These are phyloP conservation scores for Stenodera caucasica DNA, from an alignment of 2,888 invertebrate genomes.

Conservation along the genomic window DNA sequence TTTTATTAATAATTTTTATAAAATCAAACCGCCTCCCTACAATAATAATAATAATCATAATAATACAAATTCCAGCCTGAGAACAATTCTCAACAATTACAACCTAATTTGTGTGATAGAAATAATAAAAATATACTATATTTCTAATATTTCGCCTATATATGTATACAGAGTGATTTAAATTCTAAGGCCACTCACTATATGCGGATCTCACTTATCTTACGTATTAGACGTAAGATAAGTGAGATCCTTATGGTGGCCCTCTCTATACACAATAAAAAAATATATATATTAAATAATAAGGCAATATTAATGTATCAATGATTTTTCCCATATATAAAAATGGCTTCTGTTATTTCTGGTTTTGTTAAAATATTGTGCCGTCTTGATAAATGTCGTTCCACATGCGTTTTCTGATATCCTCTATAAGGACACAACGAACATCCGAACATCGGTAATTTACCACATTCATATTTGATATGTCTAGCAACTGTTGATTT, in stretches of 20 bases:
- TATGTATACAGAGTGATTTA: too few relatives aligned
- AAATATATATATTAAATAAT: not conserved
- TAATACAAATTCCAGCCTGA: not conserved
- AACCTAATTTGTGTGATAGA: too few relatives aligned
- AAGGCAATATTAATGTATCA: too few relatives aligned
- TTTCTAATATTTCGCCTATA: too few relatives aligned
- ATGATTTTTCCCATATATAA: constrained; percentile 18
- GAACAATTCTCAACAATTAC: not conserved
- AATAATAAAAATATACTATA: too few relatives aligned
- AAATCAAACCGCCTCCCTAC: not conserved
- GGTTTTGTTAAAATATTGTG: constrained; percentile 39
- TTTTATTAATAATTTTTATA: too few relatives aligned
- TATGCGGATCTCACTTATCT: too few relatives aligned
- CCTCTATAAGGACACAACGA: constrained; percentile 44
- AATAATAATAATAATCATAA: not conserved
- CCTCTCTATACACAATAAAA: not conserved
- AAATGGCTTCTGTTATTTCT: constrained; percentile 18
- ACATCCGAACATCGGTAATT: constrained; percentile 42
- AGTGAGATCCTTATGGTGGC: too few relatives aligned
- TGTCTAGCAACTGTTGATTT: constrained; percentile 40
- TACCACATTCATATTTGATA: constrained; percentile 44
- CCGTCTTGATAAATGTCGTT: constrained; percentile 43
- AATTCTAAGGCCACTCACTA: too few relatives aligned
- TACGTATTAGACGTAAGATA: too few relatives aligned
- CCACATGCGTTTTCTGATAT: constrained; percentile 47